Evolutionary conservation across 1,140 invertebrate genomes (phyloP).

Genomic region (Battus philenor): DNA sequence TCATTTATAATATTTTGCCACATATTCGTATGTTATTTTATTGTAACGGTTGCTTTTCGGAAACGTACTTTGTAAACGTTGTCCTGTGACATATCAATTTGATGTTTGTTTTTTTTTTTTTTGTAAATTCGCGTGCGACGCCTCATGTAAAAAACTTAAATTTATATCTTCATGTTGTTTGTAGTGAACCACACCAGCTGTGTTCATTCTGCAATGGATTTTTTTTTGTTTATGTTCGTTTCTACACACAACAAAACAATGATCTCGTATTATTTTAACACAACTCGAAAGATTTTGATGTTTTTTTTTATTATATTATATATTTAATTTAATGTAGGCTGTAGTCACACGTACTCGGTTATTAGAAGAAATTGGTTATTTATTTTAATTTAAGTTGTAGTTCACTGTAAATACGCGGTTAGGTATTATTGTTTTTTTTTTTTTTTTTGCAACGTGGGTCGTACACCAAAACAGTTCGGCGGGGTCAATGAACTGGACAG

Average conservation of each 20-base stretch:
- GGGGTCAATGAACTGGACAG: conserved; percentile 59
- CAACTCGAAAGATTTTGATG: conserved; percentile 30
- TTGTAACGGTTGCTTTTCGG: not conserved
- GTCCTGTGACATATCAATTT: conserved; percentile 7
- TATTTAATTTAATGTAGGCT: conserved; percentile 27
- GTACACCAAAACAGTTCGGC: conserved; percentile 61
- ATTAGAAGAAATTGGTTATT: conserved; percentile 68
- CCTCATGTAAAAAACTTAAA: conserved; percentile 15
- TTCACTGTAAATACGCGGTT: conserved; percentile 52
- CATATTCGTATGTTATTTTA: no score
- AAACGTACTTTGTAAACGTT: not conserved
- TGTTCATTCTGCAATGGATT: conserved; percentile 47
- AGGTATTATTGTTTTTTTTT: conserved; percentile 43
- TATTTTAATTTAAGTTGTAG: conserved; percentile 60
- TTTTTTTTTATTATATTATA: conserved; percentile 31
- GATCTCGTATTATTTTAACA: conserved; percentile 64
- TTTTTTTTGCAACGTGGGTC: conserved; percentile 49
- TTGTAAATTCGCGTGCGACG: conserved; percentile 10
- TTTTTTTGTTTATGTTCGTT: conserved; percentile 46
- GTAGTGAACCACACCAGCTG: conserved; percentile 63
- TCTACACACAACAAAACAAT: conserved; percentile 44
- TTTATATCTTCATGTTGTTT: conserved; percentile 23
- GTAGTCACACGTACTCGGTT: conserved; percentile 42
- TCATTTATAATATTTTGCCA: no score
- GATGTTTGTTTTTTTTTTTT: conserved; percentile 14